phyloP scores from a whole-genome alignment of 2,888 invertebrate genomes.

The Lycocerus yunnanus region DNA sequence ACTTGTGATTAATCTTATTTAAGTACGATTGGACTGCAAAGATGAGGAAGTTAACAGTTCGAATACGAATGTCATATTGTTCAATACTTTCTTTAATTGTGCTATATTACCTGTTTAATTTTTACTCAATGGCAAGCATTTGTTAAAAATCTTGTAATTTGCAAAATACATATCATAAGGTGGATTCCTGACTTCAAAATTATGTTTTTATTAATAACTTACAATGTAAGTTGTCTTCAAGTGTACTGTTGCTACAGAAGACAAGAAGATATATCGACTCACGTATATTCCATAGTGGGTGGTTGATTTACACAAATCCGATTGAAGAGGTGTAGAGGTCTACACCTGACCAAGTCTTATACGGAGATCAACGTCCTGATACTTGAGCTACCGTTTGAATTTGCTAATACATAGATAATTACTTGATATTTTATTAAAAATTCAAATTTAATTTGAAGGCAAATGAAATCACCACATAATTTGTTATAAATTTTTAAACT shows the following conservation, averaged over 20 bases:
- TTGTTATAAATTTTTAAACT: neutral
- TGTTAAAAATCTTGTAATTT: neutral
- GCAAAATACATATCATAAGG: neutral
- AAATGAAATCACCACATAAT: neutral
- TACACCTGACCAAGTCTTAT: conserved; percentile 42
- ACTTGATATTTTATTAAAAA: neutral
- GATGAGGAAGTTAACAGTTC: too few relatives aligned
- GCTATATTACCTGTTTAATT: too few relatives aligned
- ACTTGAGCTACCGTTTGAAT: conserved; percentile 32
- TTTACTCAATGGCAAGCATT: neutral
- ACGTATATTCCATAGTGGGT: conserved; percentile 37
- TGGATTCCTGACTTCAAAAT: conserved; percentile 9
- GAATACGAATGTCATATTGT: too few relatives aligned
- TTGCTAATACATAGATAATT: conserved; percentile 4
- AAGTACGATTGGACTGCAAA: neutral
- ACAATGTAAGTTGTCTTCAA: conserved; percentile 29
- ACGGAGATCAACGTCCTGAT: conserved; percentile 41
- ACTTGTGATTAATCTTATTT: neutral
- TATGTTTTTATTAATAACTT: conserved; percentile 27
- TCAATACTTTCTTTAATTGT: too few relatives aligned
- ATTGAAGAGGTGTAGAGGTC: conserved; percentile 39
- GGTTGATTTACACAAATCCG: conserved; percentile 40
- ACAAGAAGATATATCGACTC: conserved; percentile 22
- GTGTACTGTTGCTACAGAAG: conserved; percentile 18
- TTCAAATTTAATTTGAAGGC: neutral